Conservation (phyloP, 2,797 vertebrate genomes). For the Rallus crepitans region DNA sequence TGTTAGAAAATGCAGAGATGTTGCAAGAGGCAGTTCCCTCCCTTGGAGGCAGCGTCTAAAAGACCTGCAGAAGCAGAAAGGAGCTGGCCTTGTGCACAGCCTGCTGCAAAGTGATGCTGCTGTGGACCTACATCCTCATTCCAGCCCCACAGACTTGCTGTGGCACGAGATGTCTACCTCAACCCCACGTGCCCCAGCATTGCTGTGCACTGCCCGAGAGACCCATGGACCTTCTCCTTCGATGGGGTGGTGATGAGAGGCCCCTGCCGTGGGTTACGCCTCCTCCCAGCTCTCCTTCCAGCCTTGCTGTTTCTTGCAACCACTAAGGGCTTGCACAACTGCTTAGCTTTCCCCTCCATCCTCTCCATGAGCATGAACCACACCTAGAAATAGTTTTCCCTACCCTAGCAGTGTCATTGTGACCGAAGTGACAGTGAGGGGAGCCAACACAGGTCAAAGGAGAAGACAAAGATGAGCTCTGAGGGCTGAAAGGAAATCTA, state of each 20-base stretch:
- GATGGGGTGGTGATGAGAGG: not conserved
- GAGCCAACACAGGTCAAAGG: not conserved
- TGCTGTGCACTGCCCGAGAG: not conserved
- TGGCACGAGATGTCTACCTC: not conserved
- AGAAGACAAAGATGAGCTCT: not conserved
- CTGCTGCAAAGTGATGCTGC: not conserved
- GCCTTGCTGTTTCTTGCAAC: not conserved
- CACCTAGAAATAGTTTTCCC: not conserved
- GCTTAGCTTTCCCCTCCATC: not conserved
- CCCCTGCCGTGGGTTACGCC: not conserved
- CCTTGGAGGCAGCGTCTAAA: not conserved
- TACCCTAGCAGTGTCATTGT: accelerated
- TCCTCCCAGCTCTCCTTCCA: not conserved
- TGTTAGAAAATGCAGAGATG: not conserved
- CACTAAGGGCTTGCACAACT: not conserved
- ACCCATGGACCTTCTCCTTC: not conserved
- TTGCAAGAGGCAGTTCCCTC: not conserved
- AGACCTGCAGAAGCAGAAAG: not conserved
- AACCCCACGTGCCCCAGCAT: accelerated
- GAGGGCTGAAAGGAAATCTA: not conserved
- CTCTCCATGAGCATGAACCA: not conserved
- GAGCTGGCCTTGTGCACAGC: not conserved
- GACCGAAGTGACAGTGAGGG: not conserved
- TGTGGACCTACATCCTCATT: accelerated
- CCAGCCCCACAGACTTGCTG: not conserved